Evolutionary conservation across 2,797 vertebrate genomes (phyloP).

Genomic region (Leucoraja ocellata): DNA sequence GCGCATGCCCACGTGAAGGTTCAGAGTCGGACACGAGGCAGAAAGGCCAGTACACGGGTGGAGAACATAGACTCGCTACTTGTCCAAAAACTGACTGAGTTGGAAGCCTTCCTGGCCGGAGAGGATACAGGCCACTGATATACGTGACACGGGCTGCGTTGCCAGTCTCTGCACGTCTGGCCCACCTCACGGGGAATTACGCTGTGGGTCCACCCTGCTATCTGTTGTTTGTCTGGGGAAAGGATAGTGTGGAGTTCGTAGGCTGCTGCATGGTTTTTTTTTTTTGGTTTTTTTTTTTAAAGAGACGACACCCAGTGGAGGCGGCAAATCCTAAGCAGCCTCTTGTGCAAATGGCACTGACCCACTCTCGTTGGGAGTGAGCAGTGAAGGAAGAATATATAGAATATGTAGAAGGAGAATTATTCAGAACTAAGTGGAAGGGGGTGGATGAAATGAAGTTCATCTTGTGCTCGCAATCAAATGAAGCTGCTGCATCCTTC

Average conservation of each 20-base stretch:
- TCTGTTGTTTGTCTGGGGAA: constrained; percentile 36
- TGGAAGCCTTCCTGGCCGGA: constrained; percentile 74
- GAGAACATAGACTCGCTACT: constrained; percentile 78
- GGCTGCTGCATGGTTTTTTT: not conserved
- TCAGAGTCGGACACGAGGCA: constrained; percentile 62
- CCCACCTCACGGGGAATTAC: not conserved
- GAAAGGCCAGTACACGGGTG: constrained; percentile 62
- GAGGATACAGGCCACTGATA: constrained; percentile 51
- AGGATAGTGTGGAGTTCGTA: too few species aligned
- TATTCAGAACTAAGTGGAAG: not conserved
- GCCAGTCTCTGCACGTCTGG: not conserved
- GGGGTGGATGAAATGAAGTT: too few species aligned
- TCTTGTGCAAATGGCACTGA: not conserved
- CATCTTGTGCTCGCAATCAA: not conserved
- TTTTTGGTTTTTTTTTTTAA: too few species aligned
- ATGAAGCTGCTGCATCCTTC: not conserved
- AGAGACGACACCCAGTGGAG: not conserved
- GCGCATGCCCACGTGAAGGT: constrained; percentile 56
- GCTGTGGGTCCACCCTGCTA: constrained; percentile 38
- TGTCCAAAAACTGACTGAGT: constrained; percentile 78
- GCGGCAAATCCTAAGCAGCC: not conserved
- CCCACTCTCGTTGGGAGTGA: not conserved
- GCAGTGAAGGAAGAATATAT: too few species aligned
- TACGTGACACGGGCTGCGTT: not conserved
- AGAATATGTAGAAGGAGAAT: not conserved